Conservation (phyloP, 2,113 vertebrate genomes). For the Emberiza fucata region DNA sequence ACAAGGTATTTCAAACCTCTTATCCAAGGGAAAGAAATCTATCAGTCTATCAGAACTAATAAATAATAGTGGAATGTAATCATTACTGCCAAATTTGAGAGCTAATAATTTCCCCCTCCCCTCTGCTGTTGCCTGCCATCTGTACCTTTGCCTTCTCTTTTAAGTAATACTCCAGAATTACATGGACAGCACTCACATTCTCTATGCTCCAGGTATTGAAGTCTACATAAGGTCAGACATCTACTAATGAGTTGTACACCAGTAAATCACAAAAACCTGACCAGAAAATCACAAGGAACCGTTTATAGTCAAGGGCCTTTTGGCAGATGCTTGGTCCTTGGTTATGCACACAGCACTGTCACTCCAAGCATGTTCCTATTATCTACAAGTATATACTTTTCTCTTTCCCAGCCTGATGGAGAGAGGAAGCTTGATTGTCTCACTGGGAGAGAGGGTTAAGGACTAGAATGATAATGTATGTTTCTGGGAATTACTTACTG, state of each 20-base stretch:
- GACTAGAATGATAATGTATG: neutral
- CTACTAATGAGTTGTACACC: neutral
- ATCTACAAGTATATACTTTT: neutral
- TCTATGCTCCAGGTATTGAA: neutral
- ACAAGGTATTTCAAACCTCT: neutral
- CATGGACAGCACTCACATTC: neutral
- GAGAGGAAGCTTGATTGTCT: neutral
- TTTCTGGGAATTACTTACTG: neutral
- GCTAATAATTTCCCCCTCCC: neutral
- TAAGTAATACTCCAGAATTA: neutral
- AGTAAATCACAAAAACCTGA: neutral
- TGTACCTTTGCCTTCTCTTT: neutral
- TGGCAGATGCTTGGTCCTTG: neutral
- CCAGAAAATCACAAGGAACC: neutral
- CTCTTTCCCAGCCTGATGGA: neutral
- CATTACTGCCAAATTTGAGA: neutral
- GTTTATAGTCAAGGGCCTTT: neutral
- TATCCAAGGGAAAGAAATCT: neutral
- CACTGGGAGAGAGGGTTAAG: neutral
- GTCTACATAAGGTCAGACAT: neutral
- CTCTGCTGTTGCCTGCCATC: neutral
- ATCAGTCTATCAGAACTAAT: neutral
- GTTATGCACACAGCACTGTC: neutral
- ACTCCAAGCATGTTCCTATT: neutral
- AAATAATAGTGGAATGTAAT: neutral